A percentile compares a stretch with the other conserved stretches of the same genome.
Evolutionary conservation across 2,888 invertebrate species (phyloP).

Genomic region (Orthonevra nobilis): DNA sequence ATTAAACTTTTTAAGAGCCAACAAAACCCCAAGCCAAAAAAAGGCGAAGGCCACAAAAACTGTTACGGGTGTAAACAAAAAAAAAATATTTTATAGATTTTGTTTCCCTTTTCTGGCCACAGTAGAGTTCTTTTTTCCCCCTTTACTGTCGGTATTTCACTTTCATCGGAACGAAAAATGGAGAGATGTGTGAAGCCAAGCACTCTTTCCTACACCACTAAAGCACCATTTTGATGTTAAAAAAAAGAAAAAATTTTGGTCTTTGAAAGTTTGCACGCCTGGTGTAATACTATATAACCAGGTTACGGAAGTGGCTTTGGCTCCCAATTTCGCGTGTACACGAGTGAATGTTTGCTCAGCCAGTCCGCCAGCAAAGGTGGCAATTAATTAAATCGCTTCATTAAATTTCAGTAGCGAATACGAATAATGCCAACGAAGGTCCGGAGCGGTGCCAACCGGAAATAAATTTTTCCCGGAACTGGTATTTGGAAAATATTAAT

Average conservation of each 20-base stretch:
- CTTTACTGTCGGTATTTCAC: constrained; percentile 52
- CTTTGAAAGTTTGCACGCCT: background rate
- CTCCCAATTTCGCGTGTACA: constrained; percentile 13
- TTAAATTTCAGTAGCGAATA: constrained; percentile 56
- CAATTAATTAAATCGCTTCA: constrained; percentile 65
- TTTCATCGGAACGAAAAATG: constrained; percentile 21
- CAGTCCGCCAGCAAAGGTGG: constrained; percentile 13
- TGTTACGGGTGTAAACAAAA: background rate
- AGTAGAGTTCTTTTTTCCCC: no score
- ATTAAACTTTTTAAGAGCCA: constrained; percentile 39
- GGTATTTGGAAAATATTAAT: constrained; percentile 55
- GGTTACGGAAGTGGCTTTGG: constrained; percentile 41
- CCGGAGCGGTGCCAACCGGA: constrained; percentile 32
- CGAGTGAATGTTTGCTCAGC: constrained; percentile 21
- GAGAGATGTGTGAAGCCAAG: constrained; percentile 37
- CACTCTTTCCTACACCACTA: background rate
- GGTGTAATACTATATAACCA: constrained; percentile 23
- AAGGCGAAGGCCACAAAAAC: background rate
- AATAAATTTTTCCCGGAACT: constrained; percentile 45
- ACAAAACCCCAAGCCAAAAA: background rate
- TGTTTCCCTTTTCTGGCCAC: constrained; percentile 1
- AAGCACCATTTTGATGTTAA: constrained; percentile 25
- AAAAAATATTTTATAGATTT: constrained; percentile 25
- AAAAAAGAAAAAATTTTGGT: constrained; percentile 14
- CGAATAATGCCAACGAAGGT: constrained; percentile 39